Evolutionary conservation across 2,888 invertebrate species (phyloP), one percentile per base, ranked within the genome.

Genomic region (Keiferia lycopersicella): DNA sequence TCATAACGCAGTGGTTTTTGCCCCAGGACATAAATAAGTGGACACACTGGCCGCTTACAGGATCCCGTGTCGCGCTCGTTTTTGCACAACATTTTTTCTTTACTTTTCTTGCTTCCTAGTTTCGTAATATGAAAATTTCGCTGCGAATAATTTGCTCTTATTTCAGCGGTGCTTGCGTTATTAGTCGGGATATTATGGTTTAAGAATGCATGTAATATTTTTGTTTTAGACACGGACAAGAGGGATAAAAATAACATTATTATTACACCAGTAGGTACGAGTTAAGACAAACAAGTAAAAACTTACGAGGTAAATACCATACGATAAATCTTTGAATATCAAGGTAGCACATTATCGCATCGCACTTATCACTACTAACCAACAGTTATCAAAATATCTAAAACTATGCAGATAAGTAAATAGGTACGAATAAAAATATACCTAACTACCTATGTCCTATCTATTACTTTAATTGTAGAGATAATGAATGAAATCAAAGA

Each of bases 1-100:
- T 86, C 80, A 83, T 80, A 83, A 83, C 73, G 75, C 73, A 60
- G 73, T 71, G 77, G 73, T 78, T 79, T 82, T 82, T 81, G 78
- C 76, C 73, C 76, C 70, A 68, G 76, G 76, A 77, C 78, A 79
- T 79, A 79, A 84, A 84, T 81, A 83, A 79, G 78, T 77, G 80
- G 80, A 81, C 77, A 75, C 69, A 75, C 74, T 80, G 81, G 77
- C 78, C 77, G 75, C 78, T 76, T 76, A 77, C 75, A 69, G 71
- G 69, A 69, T 69, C 73, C 69, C 71, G 72, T 65, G 67, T 68
- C 67, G 66, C 66, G 71, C 68, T 68, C 70, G 60, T 73, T 65
- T 65, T 61, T 63, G 34, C 50, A 38, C 60, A 16, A 71, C 51
- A 76, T 79, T 76, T 71, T 70, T 64, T 62, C 64, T 70, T 73